These are phyloP conservation scores for Ictalurus furcatus DNA, from an alignment of 2,113 vertebrate species.

Conservation along the genomic window DNA sequence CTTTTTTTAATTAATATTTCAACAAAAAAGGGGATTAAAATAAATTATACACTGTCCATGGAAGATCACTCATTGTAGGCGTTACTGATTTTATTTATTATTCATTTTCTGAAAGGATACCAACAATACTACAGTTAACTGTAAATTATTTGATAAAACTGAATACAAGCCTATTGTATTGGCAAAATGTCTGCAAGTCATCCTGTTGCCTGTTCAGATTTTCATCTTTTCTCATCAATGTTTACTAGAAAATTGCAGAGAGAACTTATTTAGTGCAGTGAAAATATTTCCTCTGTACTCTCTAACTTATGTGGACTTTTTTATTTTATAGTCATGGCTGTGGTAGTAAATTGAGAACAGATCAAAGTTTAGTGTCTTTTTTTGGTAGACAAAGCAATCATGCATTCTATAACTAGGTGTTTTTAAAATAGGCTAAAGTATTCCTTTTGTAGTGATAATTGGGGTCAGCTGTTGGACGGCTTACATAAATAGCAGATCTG, in stretches of 20 bases:
- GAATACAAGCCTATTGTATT: neutral
- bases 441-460: slow-evolving; percentile 27
- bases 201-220: neutral
- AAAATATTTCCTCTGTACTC: neutral
- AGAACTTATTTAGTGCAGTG: neutral
- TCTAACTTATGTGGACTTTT: neutral
- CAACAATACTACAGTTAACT: neutral
- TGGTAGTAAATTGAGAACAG: neutral
- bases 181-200: neutral
- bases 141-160: neutral
- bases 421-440: neutral
- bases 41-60: neutral
- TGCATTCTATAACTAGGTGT: slow-evolving; percentile 9
- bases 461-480: slow-evolving; percentile 14
- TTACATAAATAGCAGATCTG: slow-evolving; percentile 32
- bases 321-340: neutral
- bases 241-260: neutral
- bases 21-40: neutral
- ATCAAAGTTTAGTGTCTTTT: neutral
- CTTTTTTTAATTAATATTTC: no score
- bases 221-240: neutral
- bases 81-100: neutral
- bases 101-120: neutral
- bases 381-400: slow-evolving; percentile 2
- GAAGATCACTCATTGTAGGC: neutral